phyloP scores from a whole-genome alignment of 2,113 vertebrate genomes.

The Motacilla tschutschensis region DNA sequence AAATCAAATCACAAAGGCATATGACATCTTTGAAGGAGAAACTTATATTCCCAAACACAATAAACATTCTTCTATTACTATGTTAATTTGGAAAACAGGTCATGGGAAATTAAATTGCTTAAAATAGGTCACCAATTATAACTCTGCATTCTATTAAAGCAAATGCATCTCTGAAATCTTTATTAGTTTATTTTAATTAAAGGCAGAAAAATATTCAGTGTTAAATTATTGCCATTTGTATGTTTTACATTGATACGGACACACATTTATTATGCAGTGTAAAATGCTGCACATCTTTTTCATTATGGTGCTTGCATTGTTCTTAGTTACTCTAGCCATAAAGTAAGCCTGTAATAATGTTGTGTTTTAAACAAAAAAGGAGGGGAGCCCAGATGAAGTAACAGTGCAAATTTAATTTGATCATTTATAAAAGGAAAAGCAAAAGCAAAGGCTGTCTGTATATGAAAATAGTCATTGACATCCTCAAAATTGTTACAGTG shows the following conservation, averaged over 20 bases:
- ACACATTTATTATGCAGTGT: slow-evolving; percentile 12
- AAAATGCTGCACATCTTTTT: slow-evolving; percentile 17
- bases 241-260: slow-evolving; percentile 8
- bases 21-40: slow-evolving; percentile 57
- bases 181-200: slow-evolving; percentile 73
- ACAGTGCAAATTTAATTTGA: background rate
- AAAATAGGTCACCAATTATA: slow-evolving; percentile 80
- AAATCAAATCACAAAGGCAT: slow-evolving; percentile 52
- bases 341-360: background rate
- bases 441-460: background rate
- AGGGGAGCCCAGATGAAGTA: background rate
- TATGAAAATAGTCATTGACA: background rate
- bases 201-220: slow-evolving; percentile 61
- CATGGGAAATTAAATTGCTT: slow-evolving; percentile 80
- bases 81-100: slow-evolving; percentile 79
- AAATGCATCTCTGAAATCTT: slow-evolving; percentile 68
- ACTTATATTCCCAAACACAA: slow-evolving; percentile 60
- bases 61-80: slow-evolving; percentile 63
- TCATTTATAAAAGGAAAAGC: background rate
- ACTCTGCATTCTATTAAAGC: slow-evolving; percentile 72
- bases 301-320: slow-evolving; percentile 7
- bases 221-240: slow-evolving; percentile 48
- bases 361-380: slow-evolving; percentile 8
- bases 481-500: background rate
- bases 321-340: background rate